Conservation (phyloP, 2,888 invertebrate species). For the Lasioglossum lativentre region DNA sequence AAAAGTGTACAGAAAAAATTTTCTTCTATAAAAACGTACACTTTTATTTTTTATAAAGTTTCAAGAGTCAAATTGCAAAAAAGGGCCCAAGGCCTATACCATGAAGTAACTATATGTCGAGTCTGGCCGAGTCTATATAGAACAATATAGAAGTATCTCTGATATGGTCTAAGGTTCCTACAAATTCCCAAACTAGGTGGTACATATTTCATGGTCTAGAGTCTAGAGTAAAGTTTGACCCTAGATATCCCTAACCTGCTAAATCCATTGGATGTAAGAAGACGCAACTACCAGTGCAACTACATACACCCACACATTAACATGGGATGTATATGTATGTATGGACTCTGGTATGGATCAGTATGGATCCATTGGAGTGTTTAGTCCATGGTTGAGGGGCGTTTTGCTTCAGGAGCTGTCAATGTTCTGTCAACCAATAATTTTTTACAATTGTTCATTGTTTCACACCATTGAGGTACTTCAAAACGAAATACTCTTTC, state of each 20-base stretch:
- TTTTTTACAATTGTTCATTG: conserved; percentile 24
- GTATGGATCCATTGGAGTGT: conserved; percentile 24
- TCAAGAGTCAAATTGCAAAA: too few species aligned
- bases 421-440: conserved; percentile 47
- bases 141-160: too few species aligned
- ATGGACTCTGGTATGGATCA: background rate
- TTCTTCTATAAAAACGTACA: too few species aligned
- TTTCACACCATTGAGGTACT: conserved; percentile 35
- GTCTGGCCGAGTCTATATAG: too few species aligned
- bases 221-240: conserved; percentile 19
- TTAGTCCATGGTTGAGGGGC: conserved; percentile 54
- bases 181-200: background rate
- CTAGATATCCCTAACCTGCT: conserved; percentile 3
- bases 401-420: conserved; percentile 53
- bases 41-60: too few species aligned
- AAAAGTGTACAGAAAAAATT: too few species aligned
- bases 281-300: background rate
- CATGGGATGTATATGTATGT: background rate
- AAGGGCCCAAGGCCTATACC: too few species aligned
- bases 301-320: background rate
- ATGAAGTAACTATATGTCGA: too few species aligned
- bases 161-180: too few species aligned
- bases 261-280: background rate
- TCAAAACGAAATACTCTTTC: conserved; percentile 15
- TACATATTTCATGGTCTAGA: conserved; percentile 12